Conservation (phyloP, 2,888 invertebrate species). For the Rotaria macrura region DNA sequence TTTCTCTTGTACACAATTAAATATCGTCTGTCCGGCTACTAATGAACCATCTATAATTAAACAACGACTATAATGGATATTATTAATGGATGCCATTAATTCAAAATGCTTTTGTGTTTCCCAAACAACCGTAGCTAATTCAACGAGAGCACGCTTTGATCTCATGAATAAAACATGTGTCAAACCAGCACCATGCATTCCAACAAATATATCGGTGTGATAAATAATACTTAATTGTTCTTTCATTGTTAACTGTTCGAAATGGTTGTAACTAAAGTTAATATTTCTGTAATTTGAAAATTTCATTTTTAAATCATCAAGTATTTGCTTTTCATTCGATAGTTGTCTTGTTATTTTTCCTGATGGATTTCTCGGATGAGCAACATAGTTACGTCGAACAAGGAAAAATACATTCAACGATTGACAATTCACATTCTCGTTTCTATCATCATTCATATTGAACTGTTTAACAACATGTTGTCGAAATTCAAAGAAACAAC, state of each 20-base stretch:
- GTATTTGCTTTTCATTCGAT: slow-evolving; percentile 44
- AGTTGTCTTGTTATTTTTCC: slow-evolving; percentile 44
- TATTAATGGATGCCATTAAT: not conserved
- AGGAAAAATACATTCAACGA: slow-evolving; percentile 41
- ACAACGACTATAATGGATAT: not conserved
- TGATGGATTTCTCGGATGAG: slow-evolving; percentile 46
- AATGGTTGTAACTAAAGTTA: slow-evolving; percentile 39
- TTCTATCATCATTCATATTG: not conserved
- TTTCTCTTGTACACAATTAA: not conserved
- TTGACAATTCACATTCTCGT: slow-evolving; percentile 38
- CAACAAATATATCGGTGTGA: slow-evolving; percentile 44
- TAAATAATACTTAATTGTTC: slow-evolving; percentile 41
- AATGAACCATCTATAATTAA: not conserved
- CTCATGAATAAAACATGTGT: slow-evolving; percentile 43
- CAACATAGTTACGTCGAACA: slow-evolving; percentile 46
- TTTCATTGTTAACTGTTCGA: slow-evolving; percentile 41
- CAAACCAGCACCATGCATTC: slow-evolving; percentile 49
- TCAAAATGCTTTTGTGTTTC: slow-evolving; percentile 25
- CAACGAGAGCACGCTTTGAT: slow-evolving; percentile 42
- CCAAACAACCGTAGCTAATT: slow-evolving; percentile 42
- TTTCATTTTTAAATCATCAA: slow-evolving; percentile 36
- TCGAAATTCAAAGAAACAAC: slow-evolving; percentile 17
- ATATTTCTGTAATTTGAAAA: slow-evolving; percentile 36
- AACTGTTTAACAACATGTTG: not conserved
- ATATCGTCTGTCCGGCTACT: not conserved